Base-by-base conservation (phyloP, 30 jellyfish, hydroid and myxozoan genomes). In the Phacellophora camtschatica region DNA sequence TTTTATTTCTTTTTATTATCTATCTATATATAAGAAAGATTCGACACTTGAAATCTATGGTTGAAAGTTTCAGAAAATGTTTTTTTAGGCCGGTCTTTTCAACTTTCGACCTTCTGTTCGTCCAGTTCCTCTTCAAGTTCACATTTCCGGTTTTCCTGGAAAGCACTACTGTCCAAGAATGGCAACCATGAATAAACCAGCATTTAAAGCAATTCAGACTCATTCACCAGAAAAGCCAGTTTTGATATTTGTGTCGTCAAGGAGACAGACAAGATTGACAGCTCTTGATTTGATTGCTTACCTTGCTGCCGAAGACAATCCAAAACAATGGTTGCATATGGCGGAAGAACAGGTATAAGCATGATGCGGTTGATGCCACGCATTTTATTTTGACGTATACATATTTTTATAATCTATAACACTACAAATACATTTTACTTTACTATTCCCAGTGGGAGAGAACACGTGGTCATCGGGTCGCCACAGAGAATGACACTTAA, bases 81-180 rank as follows among this genome's bases (percentile, higher is more conserved):
- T 33, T 45, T 51, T 54, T 23, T 53, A 94, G 99, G 97, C 87
- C 28, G 99, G 99, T 39, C 84, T 95, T 62, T 95, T 89, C 94
- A 95, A 95, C 72, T 95, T 95, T 65, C 97, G 99, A 8, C 99
- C 99, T 4, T 88, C 98, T 2, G 99, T 95, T 7, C 97, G 99
- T 1, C 99, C 99, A 0, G 98, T 95, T 35, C 99, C 99, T 1
- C 83, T 95, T 39, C 99, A 95, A 39, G 99, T 95, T 6, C 99
- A 95, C 83, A 95, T 95, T 57, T 97, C 96, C 23, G 99, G 99
- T 0, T 95, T 83, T 51, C 98, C 99, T 15, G 99, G 98, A 62
- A 84, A 88, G 49, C 98, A 95, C 54, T 95, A 95, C 85, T 95
- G 99, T 54, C 99, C 99, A 1, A 88, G 99, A 3, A 95, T 95